phyloP scores from a whole-genome alignment of 1,140 invertebrate genomes.

The Pissodes strobi region DNA sequence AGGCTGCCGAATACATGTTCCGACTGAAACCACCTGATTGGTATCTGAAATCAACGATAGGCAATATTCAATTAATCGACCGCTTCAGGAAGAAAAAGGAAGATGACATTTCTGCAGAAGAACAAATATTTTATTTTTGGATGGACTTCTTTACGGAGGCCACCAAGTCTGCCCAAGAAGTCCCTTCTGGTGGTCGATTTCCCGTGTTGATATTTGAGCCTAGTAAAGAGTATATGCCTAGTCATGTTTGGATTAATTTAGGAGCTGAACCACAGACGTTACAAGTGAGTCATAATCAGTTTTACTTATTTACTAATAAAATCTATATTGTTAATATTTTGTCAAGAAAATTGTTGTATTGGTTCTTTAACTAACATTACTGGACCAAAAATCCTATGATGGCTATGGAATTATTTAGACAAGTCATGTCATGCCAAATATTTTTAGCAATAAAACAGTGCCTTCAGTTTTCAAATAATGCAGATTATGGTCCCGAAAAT shows the following conservation, averaged over 20 bases:
- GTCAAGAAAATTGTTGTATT: too few relatives aligned
- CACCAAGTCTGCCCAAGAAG: conserved; percentile 75
- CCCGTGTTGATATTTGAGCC: conserved; percentile 92
- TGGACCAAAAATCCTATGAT: too few relatives aligned
- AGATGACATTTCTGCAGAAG: conserved; percentile 72
- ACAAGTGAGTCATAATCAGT: conserved; percentile 62
- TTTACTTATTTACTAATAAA: not conserved
- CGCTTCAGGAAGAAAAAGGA: conserved; percentile 78
- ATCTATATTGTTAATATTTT: not conserved
- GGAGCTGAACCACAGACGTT: conserved; percentile 90
- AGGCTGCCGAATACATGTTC: conserved; percentile 97
- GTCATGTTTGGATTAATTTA: conserved; percentile 92
- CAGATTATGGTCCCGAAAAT: too few relatives aligned
- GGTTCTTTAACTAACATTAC: too few relatives aligned
- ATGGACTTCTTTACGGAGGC: conserved; percentile 98
- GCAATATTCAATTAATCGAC: conserved; percentile 96
- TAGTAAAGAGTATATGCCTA: conserved; percentile 90
- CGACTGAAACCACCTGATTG: conserved; percentile 97
- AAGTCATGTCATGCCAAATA: too few relatives aligned
- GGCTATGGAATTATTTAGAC: too few relatives aligned
- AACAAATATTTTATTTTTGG: conserved; percentile 94
- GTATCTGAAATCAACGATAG: conserved; percentile 98
- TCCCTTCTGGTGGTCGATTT: conserved; percentile 69
- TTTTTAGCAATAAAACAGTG: too few relatives aligned
- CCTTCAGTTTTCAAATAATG: too few relatives aligned